Evolutionary conservation across 2,113 vertebrate genomes (phyloP).

Genomic region (Microtus richardsoni): DNA sequence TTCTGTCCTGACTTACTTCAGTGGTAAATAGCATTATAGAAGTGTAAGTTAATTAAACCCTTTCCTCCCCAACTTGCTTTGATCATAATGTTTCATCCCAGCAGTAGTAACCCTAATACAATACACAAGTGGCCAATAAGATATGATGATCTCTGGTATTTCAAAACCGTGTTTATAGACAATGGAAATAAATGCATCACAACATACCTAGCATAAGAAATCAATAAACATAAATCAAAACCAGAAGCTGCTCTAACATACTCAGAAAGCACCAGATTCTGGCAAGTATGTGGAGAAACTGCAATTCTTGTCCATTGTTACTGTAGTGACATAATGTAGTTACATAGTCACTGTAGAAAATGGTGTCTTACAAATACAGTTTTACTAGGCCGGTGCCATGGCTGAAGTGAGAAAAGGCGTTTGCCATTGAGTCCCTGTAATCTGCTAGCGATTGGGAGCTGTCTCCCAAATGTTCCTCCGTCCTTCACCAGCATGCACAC

Average conservation of each 20-base stretch:
- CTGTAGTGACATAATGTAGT: not conserved
- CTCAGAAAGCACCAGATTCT: not conserved
- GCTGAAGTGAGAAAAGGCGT: not conserved
- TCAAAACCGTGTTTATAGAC: not conserved
- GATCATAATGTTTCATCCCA: not conserved
- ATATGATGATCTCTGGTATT: not conserved
- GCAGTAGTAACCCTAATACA: not conserved
- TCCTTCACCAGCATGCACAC: not conserved
- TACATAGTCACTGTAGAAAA: not conserved
- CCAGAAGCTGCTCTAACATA: not conserved
- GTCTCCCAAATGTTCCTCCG: not conserved
- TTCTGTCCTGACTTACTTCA: not conserved
- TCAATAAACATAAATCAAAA: slow-evolving; percentile 1
- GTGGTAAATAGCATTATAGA: not conserved
- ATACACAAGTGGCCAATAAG: not conserved
- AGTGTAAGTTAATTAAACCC: not conserved
- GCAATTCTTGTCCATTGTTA: not conserved
- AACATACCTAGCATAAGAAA: not conserved
- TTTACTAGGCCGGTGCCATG: not conserved
- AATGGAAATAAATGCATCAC: not conserved
- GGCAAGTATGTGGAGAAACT: not conserved
- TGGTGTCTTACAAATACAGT: slow-evolving; percentile 6
- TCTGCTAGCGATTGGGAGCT: not conserved
- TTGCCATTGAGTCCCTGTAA: not conserved
- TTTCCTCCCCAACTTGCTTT: not conserved